Evolutionary conservation across 2,888 invertebrate species (phyloP).

Genomic region (Drosophila subquinaria): DNA sequence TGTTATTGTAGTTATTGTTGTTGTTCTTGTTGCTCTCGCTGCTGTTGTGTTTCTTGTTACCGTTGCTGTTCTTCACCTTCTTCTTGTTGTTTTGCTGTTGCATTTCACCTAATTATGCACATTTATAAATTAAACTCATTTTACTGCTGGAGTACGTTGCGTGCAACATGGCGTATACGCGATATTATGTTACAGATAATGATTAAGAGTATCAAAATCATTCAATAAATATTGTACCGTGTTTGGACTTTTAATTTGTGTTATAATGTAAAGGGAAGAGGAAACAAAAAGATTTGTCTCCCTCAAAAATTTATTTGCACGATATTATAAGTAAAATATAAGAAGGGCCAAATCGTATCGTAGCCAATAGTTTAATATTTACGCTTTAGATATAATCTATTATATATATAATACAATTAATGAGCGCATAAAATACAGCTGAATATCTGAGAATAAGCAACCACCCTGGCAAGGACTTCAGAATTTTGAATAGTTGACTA

Average conservation of each 20-base stretch:
- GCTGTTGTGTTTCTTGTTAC: conserved; percentile 14
- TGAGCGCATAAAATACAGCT: no score
- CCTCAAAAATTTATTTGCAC: no score
- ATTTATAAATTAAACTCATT: conserved; percentile 36
- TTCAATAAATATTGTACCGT: no score
- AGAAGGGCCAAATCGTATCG: no score
- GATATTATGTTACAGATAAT: conserved; percentile 2
- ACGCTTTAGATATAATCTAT: no score
- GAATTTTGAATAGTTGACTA: no score
- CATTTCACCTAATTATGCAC: conserved; percentile 24
- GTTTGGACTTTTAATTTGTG: no score
- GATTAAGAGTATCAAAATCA: background rate
- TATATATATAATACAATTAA: no score
- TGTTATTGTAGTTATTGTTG: conserved; percentile 13
- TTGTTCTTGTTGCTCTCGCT: background rate
- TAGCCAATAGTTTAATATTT: no score
- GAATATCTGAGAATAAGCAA: no score
- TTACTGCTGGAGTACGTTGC: conserved; percentile 4
- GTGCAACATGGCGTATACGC: conserved; percentile 21
- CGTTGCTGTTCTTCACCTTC: conserved; percentile 9
- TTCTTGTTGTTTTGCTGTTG: conserved; percentile 4
- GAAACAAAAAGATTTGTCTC: background rate
- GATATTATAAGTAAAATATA: no score
- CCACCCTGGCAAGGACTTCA: no score
- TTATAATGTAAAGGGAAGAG: background rate